Evolutionary conservation across 2,113 vertebrate species (phyloP).

Genomic region (Casuarius casuarius): DNA sequence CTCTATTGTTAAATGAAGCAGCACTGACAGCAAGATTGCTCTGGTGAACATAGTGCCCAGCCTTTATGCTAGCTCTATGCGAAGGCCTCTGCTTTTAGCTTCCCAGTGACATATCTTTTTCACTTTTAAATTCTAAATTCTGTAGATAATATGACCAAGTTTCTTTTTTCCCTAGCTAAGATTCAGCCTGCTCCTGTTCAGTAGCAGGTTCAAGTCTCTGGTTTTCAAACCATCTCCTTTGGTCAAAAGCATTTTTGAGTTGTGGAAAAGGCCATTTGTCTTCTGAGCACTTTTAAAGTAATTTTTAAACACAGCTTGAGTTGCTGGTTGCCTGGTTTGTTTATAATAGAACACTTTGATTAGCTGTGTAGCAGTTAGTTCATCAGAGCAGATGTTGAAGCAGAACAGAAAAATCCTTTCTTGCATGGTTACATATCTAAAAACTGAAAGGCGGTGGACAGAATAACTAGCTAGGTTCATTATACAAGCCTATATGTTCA

Average conservation of each 20-base stretch:
- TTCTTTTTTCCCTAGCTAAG: neutral
- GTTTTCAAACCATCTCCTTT: neutral
- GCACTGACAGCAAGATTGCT: neutral
- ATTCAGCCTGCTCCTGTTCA: neutral
- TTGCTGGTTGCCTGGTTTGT: neutral
- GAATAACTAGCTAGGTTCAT: neutral
- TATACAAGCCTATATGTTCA: fast-evolving
- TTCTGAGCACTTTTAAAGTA: neutral
- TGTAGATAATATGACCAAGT: neutral
- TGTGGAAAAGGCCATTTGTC: neutral
- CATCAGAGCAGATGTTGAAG: neutral
- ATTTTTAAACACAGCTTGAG: neutral
- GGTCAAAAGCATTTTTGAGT: neutral
- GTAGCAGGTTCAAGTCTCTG: neutral
- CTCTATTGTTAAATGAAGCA: neutral
- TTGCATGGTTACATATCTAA: neutral
- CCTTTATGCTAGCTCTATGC: neutral
- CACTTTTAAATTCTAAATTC: neutral
- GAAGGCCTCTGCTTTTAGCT: fast-evolving
- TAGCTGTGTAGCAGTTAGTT: neutral
- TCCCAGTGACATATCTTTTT: neutral
- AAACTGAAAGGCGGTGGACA: fast-evolving
- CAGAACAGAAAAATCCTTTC: neutral
- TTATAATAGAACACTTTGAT: neutral
- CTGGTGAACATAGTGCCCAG: neutral